These are phyloP conservation scores for Muscicapa striata DNA, from an alignment of 2,797 vertebrate genomes.

Conservation along the genomic window DNA sequence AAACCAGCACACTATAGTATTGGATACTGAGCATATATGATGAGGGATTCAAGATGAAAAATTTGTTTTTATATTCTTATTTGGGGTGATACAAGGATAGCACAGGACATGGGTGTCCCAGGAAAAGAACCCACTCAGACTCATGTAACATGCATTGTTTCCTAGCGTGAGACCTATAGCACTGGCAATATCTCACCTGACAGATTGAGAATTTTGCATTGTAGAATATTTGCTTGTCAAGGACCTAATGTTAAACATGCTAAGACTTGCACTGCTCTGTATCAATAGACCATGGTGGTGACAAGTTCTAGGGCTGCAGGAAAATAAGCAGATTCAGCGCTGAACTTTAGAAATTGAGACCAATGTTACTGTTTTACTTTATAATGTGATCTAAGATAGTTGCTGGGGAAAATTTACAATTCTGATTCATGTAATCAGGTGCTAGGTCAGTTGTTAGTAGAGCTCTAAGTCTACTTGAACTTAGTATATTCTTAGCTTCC, in stretches of 20 bases:
- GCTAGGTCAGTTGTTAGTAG: not conserved
- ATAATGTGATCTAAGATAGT: not conserved
- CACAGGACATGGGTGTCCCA: not conserved
- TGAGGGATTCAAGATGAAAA: not conserved
- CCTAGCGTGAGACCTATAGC: rapidly evolving
- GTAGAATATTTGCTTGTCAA: not conserved
- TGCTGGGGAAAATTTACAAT: not conserved
- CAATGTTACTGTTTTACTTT: not conserved
- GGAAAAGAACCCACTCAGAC: not conserved
- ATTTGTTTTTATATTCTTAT: not conserved
- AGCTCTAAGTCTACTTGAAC: not conserved
- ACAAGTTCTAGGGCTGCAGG: not conserved
- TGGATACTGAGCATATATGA: rapidly evolving
- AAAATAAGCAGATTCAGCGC: not conserved
- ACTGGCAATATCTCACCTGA: not conserved
- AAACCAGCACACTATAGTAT: not conserved
- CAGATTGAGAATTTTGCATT: not conserved
- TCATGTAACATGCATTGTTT: rapidly evolving
- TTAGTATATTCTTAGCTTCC: not conserved
- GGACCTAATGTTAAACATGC: not conserved
- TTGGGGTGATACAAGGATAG: not conserved
- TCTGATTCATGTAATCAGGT: not conserved
- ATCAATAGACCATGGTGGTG: not conserved
- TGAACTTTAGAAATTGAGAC: not conserved
- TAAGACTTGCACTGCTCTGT: not conserved